These are phyloP conservation scores for Thera obeliscata DNA, from an alignment of 2,888 invertebrate species.

Conservation along the genomic window DNA sequence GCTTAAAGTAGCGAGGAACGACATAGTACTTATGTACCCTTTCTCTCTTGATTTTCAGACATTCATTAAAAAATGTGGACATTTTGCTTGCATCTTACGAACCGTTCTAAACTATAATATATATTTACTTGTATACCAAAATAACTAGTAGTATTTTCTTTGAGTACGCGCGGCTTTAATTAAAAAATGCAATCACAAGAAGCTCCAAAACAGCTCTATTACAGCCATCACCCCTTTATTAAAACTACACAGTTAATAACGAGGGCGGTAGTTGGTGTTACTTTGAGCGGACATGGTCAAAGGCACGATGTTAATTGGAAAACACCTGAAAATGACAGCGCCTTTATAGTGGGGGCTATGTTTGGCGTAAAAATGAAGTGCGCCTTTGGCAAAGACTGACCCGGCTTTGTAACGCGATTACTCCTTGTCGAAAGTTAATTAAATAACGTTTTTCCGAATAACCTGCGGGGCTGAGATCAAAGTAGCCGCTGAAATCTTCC, in stretches of 20 bases:
- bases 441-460: slow-evolving; percentile 84
- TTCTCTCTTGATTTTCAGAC: too few species aligned
- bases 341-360: slow-evolving; percentile 72
- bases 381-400: slow-evolving; percentile 75
- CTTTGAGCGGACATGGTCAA: slow-evolving; percentile 75
- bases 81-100: too few species aligned
- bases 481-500: slow-evolving; percentile 71
- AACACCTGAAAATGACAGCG: slow-evolving; percentile 82
- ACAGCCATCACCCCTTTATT: slow-evolving; percentile 63
- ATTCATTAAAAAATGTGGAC: too few species aligned
- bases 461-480: slow-evolving; percentile 79
- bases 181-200: slow-evolving; percentile 29
- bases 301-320: slow-evolving; percentile 82
- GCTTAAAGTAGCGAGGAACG: neutral
- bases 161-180: slow-evolving; percentile 5
- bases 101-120: too few species aligned
- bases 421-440: slow-evolving; percentile 84
- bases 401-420: slow-evolving; percentile 83
- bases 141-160: neutral
- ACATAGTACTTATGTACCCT: too few species aligned
- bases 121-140: too few species aligned
- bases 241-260: slow-evolving; percentile 71
- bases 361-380: slow-evolving; percentile 82
- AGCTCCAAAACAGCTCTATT: slow-evolving; percentile 56
- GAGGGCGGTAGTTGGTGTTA: slow-evolving; percentile 66